phyloP scores from a whole-genome alignment of 2,888 invertebrate genomes.

The Cryptus viduatorius region DNA sequence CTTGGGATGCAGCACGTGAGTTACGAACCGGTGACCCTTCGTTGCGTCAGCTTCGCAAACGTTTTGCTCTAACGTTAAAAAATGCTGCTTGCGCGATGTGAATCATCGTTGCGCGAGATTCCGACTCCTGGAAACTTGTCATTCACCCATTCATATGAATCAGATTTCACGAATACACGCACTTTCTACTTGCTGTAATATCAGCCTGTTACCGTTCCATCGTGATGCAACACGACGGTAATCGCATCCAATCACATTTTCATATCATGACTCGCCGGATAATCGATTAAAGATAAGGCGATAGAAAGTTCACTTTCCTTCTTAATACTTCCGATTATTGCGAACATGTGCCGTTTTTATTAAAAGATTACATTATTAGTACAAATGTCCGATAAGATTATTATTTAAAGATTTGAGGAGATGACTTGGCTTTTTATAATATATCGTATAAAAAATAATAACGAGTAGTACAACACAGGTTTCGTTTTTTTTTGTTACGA shows the following conservation, averaged over 20 bases:
- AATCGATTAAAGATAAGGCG: slow-evolving; percentile 11
- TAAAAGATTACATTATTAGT: not conserved
- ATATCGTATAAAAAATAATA: not conserved
- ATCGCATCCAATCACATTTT: not conserved
- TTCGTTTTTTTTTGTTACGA: too few relatives aligned
- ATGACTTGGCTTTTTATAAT: not conserved
- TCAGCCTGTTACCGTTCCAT: slow-evolving; percentile 37
- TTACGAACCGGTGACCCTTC: slow-evolving; percentile 29
- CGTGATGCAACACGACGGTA: slow-evolving; percentile 47
- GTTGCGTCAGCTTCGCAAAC: slow-evolving; percentile 25
- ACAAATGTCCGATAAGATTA: not conserved
- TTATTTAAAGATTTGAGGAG: not conserved
- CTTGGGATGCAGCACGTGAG: not conserved
- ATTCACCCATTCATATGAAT: not conserved
- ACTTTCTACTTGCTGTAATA: not conserved
- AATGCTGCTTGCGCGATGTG: slow-evolving; percentile 32
- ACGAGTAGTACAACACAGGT: not conserved
- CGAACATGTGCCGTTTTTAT: not conserved
- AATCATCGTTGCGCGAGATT: slow-evolving; percentile 57
- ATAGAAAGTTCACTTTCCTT: not conserved
- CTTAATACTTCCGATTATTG: not conserved
- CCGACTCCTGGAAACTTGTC: not conserved
- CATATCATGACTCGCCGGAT: not conserved
- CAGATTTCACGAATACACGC: not conserved
- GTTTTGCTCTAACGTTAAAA: not conserved